Evolutionary conservation across 2,797 vertebrate species (phyloP).

Genomic region (Distichodus sexfasciatus): DNA sequence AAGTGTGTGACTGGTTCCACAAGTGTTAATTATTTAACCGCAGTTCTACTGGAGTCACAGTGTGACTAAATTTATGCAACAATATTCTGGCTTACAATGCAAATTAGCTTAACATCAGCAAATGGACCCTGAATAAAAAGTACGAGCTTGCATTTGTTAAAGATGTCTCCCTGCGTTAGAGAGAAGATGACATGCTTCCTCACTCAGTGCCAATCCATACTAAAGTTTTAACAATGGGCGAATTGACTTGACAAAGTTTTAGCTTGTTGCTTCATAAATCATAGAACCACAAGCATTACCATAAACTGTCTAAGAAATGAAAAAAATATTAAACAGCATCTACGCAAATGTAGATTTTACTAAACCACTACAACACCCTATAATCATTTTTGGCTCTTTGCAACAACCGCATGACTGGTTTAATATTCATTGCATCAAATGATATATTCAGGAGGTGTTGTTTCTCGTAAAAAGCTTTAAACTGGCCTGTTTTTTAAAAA

Average conservation of each 20-base stretch:
- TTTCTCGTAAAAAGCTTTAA: conserved; percentile 35
- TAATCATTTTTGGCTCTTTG: conserved; percentile 18
- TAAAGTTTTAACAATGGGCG: neutral
- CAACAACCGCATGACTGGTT: conserved; percentile 7
- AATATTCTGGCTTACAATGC: neutral
- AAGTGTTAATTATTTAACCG: conserved; percentile 29
- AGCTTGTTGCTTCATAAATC: conserved; percentile 15
- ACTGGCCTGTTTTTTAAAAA: neutral
- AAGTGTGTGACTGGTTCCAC: neutral
- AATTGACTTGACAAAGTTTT: neutral
- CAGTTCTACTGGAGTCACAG: neutral
- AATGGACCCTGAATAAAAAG: neutral
- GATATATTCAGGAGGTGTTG: conserved; percentile 5
- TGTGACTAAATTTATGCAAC: conserved; percentile 19
- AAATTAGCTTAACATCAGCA: neutral
- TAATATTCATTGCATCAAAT: conserved; percentile 12
- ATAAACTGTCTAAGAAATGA: neutral
- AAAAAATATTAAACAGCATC: conserved; percentile 13
- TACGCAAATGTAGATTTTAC: conserved; percentile 10
- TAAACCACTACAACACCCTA: conserved; percentile 5
- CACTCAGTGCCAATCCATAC: too few species aligned
- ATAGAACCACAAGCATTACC: conserved; percentile 19
- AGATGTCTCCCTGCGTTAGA: too few species aligned
- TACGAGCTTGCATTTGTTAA: neutral
- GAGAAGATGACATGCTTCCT: too few species aligned